Conservation (phyloP, 2,113 vertebrate species). For the Rhombomys opimus region DNA sequence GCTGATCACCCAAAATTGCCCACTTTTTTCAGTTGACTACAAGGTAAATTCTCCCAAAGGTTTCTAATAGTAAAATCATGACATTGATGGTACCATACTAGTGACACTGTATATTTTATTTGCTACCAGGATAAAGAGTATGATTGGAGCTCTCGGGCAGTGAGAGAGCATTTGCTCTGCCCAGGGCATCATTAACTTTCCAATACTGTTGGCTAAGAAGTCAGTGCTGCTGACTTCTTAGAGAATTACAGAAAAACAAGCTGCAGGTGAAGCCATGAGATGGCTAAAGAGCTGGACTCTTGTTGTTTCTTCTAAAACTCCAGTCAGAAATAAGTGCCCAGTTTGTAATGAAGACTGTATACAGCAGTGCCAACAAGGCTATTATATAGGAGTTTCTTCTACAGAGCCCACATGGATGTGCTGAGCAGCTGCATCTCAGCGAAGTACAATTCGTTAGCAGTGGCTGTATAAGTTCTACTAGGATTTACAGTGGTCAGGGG, state of each 20-base stretch:
- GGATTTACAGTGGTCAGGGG: constrained; percentile 64
- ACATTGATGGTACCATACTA: constrained; percentile 29
- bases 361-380: constrained; percentile 62
- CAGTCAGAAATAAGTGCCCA: constrained; percentile 41
- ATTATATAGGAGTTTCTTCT: constrained; percentile 42
- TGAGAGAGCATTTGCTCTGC: constrained; percentile 14
- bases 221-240: constrained; percentile 48
- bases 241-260: constrained; percentile 55
- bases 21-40: constrained; percentile 41
- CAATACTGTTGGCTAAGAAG: constrained; percentile 21
- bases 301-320: constrained; percentile 60
- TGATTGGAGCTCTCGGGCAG: constrained; percentile 6
- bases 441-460: constrained; percentile 47
- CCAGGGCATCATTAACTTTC: not conserved
- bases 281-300: constrained; percentile 30
- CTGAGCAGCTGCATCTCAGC: constrained; percentile 28
- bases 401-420: not conserved
- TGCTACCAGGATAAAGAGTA: constrained; percentile 62
- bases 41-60: constrained; percentile 25
- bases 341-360: constrained; percentile 38
- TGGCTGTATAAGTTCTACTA: not conserved
- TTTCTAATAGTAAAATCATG: constrained; percentile 50
- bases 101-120: constrained; percentile 78
- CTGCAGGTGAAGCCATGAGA: constrained; percentile 6
- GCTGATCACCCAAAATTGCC: not conserved